phyloP scores from a whole-genome alignment of 2,888 invertebrate genomes.

The Desoria tigrina region DNA sequence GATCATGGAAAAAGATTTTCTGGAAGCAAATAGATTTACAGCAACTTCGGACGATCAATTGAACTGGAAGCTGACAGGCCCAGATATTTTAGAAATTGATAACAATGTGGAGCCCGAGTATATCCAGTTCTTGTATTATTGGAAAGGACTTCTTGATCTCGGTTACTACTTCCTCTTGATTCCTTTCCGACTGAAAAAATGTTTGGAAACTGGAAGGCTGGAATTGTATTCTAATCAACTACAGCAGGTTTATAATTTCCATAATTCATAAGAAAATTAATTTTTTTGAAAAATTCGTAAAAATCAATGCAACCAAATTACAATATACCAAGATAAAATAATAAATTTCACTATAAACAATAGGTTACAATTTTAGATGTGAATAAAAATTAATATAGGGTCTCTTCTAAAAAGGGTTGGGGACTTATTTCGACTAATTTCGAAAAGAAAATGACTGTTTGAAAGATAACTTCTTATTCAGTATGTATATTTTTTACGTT shows the following conservation, averaged over 20 bases:
- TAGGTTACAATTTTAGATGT: too few species aligned
- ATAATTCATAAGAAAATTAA: not conserved
- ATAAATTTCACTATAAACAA: too few species aligned
- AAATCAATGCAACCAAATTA: not conserved
- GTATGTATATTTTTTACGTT: not conserved
- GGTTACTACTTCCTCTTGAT: slow-evolving; percentile 34
- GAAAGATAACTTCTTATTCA: too few species aligned
- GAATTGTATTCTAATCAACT: slow-evolving; percentile 22
- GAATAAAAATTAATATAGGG: too few species aligned
- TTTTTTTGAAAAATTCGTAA: slow-evolving; percentile 3
- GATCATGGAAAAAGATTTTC: slow-evolving; percentile 16
- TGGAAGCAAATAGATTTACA: slow-evolving; percentile 25
- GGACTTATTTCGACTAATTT: too few species aligned
- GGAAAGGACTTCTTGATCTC: slow-evolving; percentile 31
- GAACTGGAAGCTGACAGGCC: too few species aligned
- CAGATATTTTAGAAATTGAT: too few species aligned
- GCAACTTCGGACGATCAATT: not conserved
- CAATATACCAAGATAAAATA: too few species aligned
- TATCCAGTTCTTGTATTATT: slow-evolving; percentile 39
- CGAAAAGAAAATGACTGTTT: too few species aligned
- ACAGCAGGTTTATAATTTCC: slow-evolving; percentile 28
- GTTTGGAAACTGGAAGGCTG: slow-evolving; percentile 10
- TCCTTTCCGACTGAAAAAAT: slow-evolving; percentile 30
- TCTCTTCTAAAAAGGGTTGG: too few species aligned
- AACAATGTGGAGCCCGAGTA: slow-evolving; percentile 20